Base-by-base conservation (phyloP, 1,140 invertebrate species). In the Solenopsis invicta region DNA sequence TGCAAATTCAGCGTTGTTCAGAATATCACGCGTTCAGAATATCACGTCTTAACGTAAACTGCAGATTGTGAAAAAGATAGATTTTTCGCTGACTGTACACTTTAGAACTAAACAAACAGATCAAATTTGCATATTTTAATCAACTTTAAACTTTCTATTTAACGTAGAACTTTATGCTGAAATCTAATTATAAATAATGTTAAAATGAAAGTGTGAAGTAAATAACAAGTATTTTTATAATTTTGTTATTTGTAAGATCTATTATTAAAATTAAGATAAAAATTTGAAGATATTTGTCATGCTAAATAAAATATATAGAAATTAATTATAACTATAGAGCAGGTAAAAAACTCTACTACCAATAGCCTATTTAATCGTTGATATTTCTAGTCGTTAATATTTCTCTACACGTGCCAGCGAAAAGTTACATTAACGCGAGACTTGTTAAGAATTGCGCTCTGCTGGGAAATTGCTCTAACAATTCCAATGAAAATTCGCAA, bases 401-500 rank as follows among this genome's bases (percentile, higher is more conserved):
- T 29, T 29, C 13, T 52, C 41, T n/a, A 37, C 13, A 52, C 29
- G 50, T 67, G n/a, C 41, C 9, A 34, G 16, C 4, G 48, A 34
- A 69, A 54, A 69, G 21, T 69, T 71, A 24, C 12, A 69, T 81
- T 81, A 81, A 41, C 64, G 56, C 59, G 74, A 89, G 48, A 89
- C 88, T 90, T 77, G 84, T 89, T 90, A 90, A 72, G 76, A 90
- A 86, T 74, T 87, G 71, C 88, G 82, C 88, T 87, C 76, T 86
- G 61, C 41, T 41, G 59, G 72, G 75, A 90, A 85, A 90, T 90
- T 76, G 80, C 59, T 90, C 78, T 80, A 90, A 90, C 88, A 86
- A 90, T 89, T 86, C 84, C 86, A 76, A 90, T 90, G 88, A 85
- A 90, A 90, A 76, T 90, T 85, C 48, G 86, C 87, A 90, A 90